phyloP scores from a whole-genome alignment of 2,888 invertebrate species.

The Leptopilina myrica region DNA sequence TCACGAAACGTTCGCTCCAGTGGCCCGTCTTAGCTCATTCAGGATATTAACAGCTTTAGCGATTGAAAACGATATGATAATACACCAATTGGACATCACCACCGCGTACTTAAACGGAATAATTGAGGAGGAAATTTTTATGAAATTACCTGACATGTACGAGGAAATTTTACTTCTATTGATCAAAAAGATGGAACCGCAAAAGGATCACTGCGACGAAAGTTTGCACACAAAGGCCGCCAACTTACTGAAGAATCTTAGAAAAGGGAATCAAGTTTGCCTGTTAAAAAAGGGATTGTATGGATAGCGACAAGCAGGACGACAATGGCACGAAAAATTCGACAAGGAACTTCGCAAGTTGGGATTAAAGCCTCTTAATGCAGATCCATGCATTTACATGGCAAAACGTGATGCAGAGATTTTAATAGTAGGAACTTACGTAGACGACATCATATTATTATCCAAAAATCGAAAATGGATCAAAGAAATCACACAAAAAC shows the following conservation, averaged over 20 bases:
- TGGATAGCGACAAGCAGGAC: not conserved
- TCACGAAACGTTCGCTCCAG: conserved; percentile 42
- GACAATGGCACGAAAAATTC: conserved; percentile 18
- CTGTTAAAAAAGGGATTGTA: conserved; percentile 38
- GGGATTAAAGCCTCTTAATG: not conserved
- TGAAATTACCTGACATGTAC: not conserved
- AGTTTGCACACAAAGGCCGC: not conserved
- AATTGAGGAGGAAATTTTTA: conserved; percentile 48
- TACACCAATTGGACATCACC: conserved; percentile 55
- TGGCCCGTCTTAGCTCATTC: conserved; percentile 42
- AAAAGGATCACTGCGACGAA: not conserved
- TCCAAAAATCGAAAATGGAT: conserved; percentile 36
- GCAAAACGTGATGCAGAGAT: not conserved
- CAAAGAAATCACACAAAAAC: conserved; percentile 14
- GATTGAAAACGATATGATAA: conserved; percentile 48
- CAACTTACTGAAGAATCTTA: conserved; percentile 13
- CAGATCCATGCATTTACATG: not conserved
- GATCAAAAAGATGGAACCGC: not conserved
- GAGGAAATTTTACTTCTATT: conserved; percentile 18
- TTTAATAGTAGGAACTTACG: conserved; percentile 15
- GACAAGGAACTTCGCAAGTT: not conserved
- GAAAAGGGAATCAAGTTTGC: conserved; percentile 39
- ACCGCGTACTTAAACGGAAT: conserved; percentile 58
- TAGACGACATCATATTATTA: conserved; percentile 41
- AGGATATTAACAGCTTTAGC: conserved; percentile 50